A percentile compares a stretch with the other conserved stretches of the same genome.
Evolutionary conservation across 2,888 invertebrate genomes (phyloP).

Genomic region (Chorisops tibialis): DNA sequence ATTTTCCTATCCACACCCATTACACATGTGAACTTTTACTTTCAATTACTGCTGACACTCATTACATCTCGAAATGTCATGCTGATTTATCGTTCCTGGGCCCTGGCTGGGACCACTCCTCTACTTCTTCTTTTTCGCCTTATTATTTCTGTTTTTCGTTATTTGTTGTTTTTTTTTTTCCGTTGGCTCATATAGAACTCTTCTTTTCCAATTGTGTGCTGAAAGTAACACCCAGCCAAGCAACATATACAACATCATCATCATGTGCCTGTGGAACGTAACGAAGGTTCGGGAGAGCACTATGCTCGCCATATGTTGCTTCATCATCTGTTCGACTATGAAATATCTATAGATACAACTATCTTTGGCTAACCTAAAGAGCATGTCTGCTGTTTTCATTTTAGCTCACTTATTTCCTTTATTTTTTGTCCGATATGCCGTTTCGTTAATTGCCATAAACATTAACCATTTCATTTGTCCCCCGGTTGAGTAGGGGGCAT

Average conservation of each 20-base stretch:
- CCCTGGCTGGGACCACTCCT: constrained; percentile 20
- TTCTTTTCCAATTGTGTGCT: constrained; percentile 11
- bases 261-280: not conserved
- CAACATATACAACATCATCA: constrained; percentile 1
- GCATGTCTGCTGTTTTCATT: constrained; percentile 11
- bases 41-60: constrained; percentile 26
- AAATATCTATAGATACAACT: constrained; percentile 1
- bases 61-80: constrained; percentile 26
- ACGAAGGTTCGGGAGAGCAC: too few species aligned
- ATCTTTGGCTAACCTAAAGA: constrained; percentile 24
- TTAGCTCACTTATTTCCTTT: constrained; percentile 12
- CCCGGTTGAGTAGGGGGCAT: too few species aligned
- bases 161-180: not conserved
- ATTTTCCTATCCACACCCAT: constrained; percentile 23
- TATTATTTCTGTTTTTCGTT: not conserved
- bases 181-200: not conserved
- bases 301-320: constrained; percentile 16
- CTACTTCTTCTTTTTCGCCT: constrained; percentile 8
- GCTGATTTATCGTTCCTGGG: constrained; percentile 25
- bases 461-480: constrained; percentile 22
- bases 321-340: constrained; percentile 10
- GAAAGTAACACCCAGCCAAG: not conserved
- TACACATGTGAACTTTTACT: constrained; percentile 26
- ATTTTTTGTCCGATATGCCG: constrained; percentile 22
- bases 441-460: constrained; percentile 25